These are phyloP conservation scores for Scyliorhinus canicula DNA, from an alignment of 2,797 vertebrate species.

Conservation along the genomic window DNA sequence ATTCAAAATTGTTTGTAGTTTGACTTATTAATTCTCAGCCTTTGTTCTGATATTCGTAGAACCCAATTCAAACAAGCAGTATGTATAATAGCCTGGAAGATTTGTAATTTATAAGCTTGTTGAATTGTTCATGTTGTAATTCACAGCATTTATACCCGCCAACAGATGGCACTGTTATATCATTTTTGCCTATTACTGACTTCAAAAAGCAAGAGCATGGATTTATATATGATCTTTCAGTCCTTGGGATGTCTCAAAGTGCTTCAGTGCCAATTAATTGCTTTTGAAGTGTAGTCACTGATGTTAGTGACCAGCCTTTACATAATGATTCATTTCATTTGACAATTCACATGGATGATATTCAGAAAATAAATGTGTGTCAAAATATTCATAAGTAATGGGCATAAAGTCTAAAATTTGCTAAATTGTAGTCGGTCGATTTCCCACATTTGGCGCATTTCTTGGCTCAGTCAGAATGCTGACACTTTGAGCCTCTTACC, in stretches of 20 bases:
- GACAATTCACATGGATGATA: background rate
- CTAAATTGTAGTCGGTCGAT: background rate
- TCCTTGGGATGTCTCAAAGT: background rate
- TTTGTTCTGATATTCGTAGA: background rate
- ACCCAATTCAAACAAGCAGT: background rate
- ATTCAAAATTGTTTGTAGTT: background rate
- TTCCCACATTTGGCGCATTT: background rate
- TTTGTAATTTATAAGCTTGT: background rate
- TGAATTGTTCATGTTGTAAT: background rate
- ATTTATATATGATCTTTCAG: background rate
- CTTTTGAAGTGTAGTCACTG: background rate
- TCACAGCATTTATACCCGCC: background rate
- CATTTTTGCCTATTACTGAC: background rate
- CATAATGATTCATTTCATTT: constrained; percentile 12
- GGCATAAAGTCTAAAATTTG: background rate
- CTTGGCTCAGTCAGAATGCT: background rate
- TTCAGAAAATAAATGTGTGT: background rate
- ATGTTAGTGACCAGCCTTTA: background rate
- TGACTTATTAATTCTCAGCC: background rate
- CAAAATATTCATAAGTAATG: background rate
- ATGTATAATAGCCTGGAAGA: background rate
- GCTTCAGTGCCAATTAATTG: background rate
- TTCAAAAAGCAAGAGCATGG: background rate
- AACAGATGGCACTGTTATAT: constrained; percentile 29
- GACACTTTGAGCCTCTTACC: background rate